Percentiles rank a stretch among this genome's conserved stretches.
phyloP scores from a whole-genome alignment of 2,797 vertebrate genomes.

The Erethizon dorsatum region DNA sequence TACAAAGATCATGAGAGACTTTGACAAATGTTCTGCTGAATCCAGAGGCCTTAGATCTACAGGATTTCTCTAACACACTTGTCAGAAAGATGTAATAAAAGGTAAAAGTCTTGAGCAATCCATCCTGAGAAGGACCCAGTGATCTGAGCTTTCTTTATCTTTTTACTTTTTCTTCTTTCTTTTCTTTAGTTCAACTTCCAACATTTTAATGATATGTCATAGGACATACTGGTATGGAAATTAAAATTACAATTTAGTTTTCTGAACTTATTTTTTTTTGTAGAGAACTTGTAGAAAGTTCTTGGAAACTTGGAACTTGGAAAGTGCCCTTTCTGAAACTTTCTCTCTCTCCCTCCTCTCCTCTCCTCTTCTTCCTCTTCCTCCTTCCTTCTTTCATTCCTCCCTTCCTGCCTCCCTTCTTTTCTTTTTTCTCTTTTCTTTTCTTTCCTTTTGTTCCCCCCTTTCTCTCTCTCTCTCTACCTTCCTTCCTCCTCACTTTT shows the following conservation, averaged over 20 bases:
- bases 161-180: not conserved
- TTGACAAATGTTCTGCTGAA: constrained; percentile 64
- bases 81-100: constrained; percentile 36
- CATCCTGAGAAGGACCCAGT: not conserved
- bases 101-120: not conserved
- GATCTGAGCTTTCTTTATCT: not conserved
- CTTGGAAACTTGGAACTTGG: too few species aligned
- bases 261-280: not conserved
- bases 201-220: not conserved
- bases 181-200: not conserved
- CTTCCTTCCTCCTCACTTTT: not conserved
- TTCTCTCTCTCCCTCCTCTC: accelerated
- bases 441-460: too few species aligned
- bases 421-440: too few species aligned
- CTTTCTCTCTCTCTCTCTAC: accelerated
- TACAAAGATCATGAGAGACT: not conserved
- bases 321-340: not conserved
- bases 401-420: accelerated
- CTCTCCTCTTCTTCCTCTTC: accelerated
- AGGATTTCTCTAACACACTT: not conserved
- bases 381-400: not conserved
- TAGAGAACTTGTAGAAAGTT: not conserved
- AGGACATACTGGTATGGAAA: not conserved
- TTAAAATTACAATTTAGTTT: not conserved
- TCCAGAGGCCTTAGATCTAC: not conserved